Percentiles rank a stretch among this genome's conserved stretches.
Evolutionary conservation across 2,888 invertebrate genomes (phyloP).

Genomic region (Corbicula japonica): DNA sequence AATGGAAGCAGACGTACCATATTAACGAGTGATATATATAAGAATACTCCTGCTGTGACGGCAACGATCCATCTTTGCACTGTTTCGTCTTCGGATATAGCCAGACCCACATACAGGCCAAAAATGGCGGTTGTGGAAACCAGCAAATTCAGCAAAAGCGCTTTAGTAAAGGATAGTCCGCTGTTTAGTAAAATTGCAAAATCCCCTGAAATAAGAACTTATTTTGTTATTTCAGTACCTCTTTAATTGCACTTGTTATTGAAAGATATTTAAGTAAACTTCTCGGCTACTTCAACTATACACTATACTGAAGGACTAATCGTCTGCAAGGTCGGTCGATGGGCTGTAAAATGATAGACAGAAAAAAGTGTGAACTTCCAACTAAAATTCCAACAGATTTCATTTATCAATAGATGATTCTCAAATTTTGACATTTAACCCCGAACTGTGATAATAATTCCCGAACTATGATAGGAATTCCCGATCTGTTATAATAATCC

Average conservation of each 20-base stretch:
- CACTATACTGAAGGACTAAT: too few relatives aligned
- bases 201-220: constrained; percentile 85
- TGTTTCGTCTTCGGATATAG: constrained; percentile 77
- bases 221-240: neutral
- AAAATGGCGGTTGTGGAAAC: constrained; percentile 87
- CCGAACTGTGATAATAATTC: too few relatives aligned
- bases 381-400: neutral
- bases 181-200: constrained; percentile 87
- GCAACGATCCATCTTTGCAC: constrained; percentile 87
- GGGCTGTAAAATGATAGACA: neutral
- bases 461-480: too few relatives aligned
- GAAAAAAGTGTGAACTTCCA: neutral
- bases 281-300: neutral
- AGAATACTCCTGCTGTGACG: constrained; percentile 87
- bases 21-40: constrained; percentile 87
- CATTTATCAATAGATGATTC: too few relatives aligned
- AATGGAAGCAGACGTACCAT: constrained; percentile 83
- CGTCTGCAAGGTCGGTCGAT: too few relatives aligned
- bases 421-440: too few relatives aligned
- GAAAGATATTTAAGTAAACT: neutral
- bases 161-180: constrained; percentile 85
- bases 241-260: neutral
- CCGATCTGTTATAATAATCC: too few relatives aligned
- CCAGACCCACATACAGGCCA: constrained; percentile 87
- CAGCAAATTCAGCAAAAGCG: constrained; percentile 86